Conservation (phyloP, 1,140 invertebrate species). For the Pseudoatta argentina region DNA sequence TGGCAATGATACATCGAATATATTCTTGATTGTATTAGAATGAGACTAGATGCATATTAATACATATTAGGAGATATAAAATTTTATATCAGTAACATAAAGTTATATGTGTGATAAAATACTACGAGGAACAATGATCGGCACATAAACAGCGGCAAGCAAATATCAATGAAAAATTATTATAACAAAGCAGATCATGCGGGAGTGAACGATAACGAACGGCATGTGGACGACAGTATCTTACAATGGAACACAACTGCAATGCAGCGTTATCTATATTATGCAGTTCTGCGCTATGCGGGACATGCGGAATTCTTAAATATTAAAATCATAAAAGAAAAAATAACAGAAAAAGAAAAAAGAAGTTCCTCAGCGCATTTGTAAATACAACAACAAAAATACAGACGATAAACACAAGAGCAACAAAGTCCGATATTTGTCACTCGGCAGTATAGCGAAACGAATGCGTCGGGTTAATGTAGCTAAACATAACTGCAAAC, state of each 20-base stretch:
- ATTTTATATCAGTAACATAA: slow-evolving; percentile 14
- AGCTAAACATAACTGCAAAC: slow-evolving; percentile 7
- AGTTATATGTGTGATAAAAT: not conserved
- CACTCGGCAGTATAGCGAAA: not conserved
- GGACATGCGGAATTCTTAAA: slow-evolving; percentile 5
- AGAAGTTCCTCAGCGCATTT: not conserved
- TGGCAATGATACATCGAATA: not conserved
- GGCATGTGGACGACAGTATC: slow-evolving; percentile 18
- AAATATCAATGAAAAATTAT: slow-evolving; percentile 22
- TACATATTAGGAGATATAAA: not conserved
- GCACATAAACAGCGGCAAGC: slow-evolving; percentile 10
- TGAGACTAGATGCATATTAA: not conserved
- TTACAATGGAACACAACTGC: slow-evolving; percentile 53
- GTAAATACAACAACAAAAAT: not conserved
- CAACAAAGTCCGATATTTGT: not conserved
- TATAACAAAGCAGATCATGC: not conserved
- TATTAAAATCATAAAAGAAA: not conserved
- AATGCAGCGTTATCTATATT: slow-evolving; percentile 74
- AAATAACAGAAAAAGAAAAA: not conserved
- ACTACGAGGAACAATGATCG: slow-evolving; percentile 11
- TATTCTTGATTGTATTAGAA: not conserved
- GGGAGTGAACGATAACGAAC: slow-evolving; percentile 8
- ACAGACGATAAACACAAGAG: not conserved
- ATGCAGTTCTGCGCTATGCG: slow-evolving; percentile 55
- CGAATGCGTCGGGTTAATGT: not conserved